Evolutionary conservation across 2,888 invertebrate genomes (phyloP), one percentile per base, ranked within the genome.

Genomic region (Apodemia duryi): DNA sequence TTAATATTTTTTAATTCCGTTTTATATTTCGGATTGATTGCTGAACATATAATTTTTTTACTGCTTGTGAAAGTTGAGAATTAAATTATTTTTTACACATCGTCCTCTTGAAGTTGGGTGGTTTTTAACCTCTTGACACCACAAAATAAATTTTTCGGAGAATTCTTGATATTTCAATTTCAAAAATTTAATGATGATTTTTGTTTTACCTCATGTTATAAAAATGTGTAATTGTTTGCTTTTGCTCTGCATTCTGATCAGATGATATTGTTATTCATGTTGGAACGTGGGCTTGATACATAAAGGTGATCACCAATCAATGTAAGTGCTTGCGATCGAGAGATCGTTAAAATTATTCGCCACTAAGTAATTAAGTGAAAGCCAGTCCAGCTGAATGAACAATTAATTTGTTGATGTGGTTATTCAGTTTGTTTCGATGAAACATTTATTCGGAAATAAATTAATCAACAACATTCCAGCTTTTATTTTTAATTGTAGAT

Each of bases 301-400:
- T 57, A 57, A 57, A 57, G 51, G 51, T 51, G 51, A 64, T 61
- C 64, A 35, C 67, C 72, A 74, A 74, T 74, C 67, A 68, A 66
- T 64, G 67, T 71, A 70, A 74, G 74, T 73, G 73, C 71, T 64
- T 64, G 69, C 70, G 65, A 70, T 68, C 68, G 65, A 63, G 70
- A 66, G 73, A 72, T 71, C 69, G 73, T 73, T 74, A 71, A 70
- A 73, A 73, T 73, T 73, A 57, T 57, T 57, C 73, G 72, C 68
- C 67, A 70, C 70, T 70, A 72, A 73, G 72, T 73, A 73, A 74
- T 74, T 73, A 74, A 72, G 71, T 71, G 65, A 71, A 73, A 72
- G 72, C 72, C 69, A 69, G 70, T 70, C 71, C 71, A 65, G 70
- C 69, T 73, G 70, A 71, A 69, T 68, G 70, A 70, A 71, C 72